A percentile compares a stretch with the other conserved stretches of the same genome.
Evolutionary conservation across 2,888 invertebrate genomes (phyloP).

Genomic region (Drosophila prolongata): DNA sequence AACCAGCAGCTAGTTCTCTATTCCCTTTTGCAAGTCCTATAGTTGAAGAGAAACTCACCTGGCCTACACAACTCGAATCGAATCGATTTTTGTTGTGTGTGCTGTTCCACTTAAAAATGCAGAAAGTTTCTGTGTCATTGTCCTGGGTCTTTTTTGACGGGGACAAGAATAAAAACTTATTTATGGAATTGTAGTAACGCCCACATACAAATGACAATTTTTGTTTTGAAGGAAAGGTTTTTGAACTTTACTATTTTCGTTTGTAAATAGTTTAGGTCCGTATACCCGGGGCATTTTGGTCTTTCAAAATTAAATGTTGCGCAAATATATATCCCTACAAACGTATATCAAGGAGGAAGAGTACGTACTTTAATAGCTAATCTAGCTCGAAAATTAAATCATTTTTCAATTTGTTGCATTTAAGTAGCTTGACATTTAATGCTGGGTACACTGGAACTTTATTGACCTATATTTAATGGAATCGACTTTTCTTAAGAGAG

Average conservation of each 20-base stretch:
- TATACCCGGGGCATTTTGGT: slow-evolving; percentile 17
- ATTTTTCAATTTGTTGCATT: neutral
- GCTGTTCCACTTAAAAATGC: slow-evolving; percentile 37
- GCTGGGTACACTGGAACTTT: neutral
- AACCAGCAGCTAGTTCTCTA: slow-evolving; percentile 16
- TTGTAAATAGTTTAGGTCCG: neutral
- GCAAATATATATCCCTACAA: slow-evolving; percentile 41
- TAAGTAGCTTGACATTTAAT: neutral
- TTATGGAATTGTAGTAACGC: slow-evolving; percentile 5
- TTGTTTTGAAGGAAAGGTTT: slow-evolving; percentile 18
- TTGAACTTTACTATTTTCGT: slow-evolving; percentile 3
- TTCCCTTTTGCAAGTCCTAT: slow-evolving; percentile 3
- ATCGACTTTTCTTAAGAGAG: neutral
- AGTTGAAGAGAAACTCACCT: slow-evolving; percentile 29
- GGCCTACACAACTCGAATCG: slow-evolving; percentile 24
- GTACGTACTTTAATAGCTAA: slow-evolving; percentile 9
- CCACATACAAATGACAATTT: slow-evolving; percentile 25
- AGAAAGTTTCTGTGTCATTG: slow-evolving; percentile 61
- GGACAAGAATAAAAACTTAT: slow-evolving; percentile 6
- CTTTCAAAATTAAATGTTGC: slow-evolving; percentile 66
- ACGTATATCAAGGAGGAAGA: slow-evolving; percentile 12
- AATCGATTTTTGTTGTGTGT: slow-evolving; percentile 16
- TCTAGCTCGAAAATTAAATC: too few species aligned
- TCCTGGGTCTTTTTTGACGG: slow-evolving; percentile 45
- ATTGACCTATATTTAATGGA: too few species aligned